A percentile compares a stretch with the other conserved stretches of the same genome.
Evolutionary conservation across 2,888 invertebrate species (phyloP).

Genomic region (Dromius quadrimaculatus): DNA sequence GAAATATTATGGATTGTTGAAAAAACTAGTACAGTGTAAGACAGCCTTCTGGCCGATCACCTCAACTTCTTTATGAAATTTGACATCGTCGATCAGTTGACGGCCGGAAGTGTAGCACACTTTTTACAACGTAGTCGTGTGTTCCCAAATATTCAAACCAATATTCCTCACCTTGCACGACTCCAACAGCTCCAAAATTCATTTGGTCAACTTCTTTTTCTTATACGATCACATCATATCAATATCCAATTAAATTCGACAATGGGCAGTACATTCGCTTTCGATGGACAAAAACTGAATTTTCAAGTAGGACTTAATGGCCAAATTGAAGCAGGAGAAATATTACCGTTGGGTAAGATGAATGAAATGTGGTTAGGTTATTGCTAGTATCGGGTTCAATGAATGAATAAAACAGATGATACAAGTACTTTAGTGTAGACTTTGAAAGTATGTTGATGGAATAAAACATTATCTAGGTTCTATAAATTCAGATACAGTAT

Average conservation of each 20-base stretch:
- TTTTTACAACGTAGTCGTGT: conserved; percentile 46
- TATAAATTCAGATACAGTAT: too few relatives aligned
- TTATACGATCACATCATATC: conserved; percentile 40
- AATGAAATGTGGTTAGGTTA: conserved; percentile 23
- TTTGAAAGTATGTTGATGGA: too few relatives aligned
- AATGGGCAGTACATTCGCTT: conserved; percentile 43
- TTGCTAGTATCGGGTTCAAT: not conserved
- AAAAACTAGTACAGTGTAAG: conserved; percentile 17
- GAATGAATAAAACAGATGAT: not conserved
- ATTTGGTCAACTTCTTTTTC: not conserved
- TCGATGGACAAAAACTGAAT: conserved; percentile 37
- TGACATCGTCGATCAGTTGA: conserved; percentile 35
- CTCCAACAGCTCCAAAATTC: not conserved
- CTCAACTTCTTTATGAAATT: conserved; percentile 30
- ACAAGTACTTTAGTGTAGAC: too few relatives aligned
- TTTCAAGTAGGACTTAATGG: conserved; percentile 31
- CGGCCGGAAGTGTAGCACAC: conserved; percentile 48
- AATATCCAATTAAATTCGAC: conserved; percentile 48
- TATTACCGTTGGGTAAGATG: conserved; percentile 33
- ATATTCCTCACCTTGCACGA: not conserved
- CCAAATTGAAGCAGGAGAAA: conserved; percentile 41
- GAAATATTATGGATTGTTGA: too few relatives aligned
- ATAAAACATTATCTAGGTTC: too few relatives aligned
- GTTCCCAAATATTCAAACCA: conserved; percentile 3
- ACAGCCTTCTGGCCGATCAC: conserved; percentile 39